These are phyloP conservation scores for Leptinotarsa defecta DNA, from an alignment of 1,140 invertebrate genomes.

Conservation along the genomic window DNA sequence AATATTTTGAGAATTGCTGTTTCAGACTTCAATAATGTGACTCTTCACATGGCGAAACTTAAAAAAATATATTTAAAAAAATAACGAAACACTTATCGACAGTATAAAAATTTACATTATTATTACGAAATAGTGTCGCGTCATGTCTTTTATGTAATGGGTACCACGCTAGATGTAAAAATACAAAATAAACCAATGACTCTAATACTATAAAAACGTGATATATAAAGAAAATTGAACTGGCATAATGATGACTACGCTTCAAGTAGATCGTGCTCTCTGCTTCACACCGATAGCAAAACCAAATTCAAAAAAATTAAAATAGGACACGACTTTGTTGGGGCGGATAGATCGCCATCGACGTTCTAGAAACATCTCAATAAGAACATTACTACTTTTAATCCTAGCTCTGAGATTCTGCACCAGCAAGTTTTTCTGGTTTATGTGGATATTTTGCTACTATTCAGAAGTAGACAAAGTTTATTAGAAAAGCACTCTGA, in stretches of 20 bases:
- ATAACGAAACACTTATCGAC: conserved; percentile 53
- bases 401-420: no score
- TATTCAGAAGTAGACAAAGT: no score
- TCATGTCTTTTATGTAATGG: conserved; percentile 44
- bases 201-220: conserved; percentile 47
- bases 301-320: no score
- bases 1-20: conserved; percentile 57
- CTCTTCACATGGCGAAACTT: conserved; percentile 52
- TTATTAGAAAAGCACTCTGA: no score
- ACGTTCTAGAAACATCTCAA: no score
- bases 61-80: conserved; percentile 55
- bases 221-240: conserved; percentile 41
- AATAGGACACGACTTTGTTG: no score
- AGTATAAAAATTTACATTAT: conserved; percentile 50
- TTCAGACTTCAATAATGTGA: conserved; percentile 56
- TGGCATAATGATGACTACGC: conserved; percentile 48
- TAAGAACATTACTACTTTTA: no score
- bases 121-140: conserved; percentile 43
- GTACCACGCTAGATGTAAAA: conserved; percentile 13
- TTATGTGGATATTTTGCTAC: no score
- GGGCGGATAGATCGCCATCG: no score
- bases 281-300: conserved; percentile 28
- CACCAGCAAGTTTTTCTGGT: no score
- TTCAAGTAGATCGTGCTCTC: conserved; percentile 31
- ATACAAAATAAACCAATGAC: conserved; percentile 41